Conservation (phyloP, 2,888 invertebrate species). For the Ormyrus nitidulus region DNA sequence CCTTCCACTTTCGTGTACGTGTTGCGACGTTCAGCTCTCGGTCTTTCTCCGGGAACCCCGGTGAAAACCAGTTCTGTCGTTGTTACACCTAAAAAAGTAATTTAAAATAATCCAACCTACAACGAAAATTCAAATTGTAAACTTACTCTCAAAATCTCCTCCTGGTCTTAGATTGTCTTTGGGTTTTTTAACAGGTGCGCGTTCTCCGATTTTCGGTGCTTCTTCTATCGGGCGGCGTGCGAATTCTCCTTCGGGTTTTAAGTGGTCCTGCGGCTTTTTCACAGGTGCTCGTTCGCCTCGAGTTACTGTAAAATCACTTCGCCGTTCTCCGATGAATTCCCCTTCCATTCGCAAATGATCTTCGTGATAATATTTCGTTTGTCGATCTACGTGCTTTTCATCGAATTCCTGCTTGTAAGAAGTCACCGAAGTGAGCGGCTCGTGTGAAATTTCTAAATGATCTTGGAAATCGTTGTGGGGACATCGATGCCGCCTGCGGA, state of each 20-base stretch:
- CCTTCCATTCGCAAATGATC: slow-evolving; percentile 86
- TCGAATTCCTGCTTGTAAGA: slow-evolving; percentile 82
- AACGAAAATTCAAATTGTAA: not conserved
- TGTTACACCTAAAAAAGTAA: slow-evolving; percentile 78
- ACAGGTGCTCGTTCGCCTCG: slow-evolving; percentile 70
- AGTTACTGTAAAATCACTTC: slow-evolving; percentile 76
- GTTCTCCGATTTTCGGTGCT: slow-evolving; percentile 61
- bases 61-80: slow-evolving; percentile 84
- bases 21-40: slow-evolving; percentile 68
- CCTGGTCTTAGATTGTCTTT: slow-evolving; percentile 72
- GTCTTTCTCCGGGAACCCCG: slow-evolving; percentile 77
- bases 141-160: slow-evolving; percentile 76
- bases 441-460: slow-evolving; percentile 68
- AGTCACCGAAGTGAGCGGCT: slow-evolving; percentile 73
- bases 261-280: slow-evolving; percentile 78
- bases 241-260: slow-evolving; percentile 78
- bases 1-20: slow-evolving; percentile 72
- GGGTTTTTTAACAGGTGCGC: slow-evolving; percentile 71
- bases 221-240: slow-evolving; percentile 70
- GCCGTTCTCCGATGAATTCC: slow-evolving; percentile 77
- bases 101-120: not conserved
- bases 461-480: slow-evolving; percentile 79
- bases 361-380: slow-evolving; percentile 80
- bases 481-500: slow-evolving; percentile 87
- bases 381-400: slow-evolving; percentile 81